Percentiles rank a stretch among this genome's conserved stretches.
phyloP scores from a whole-genome alignment of 2,797 vertebrate genomes.

The Characodon lateralis region DNA sequence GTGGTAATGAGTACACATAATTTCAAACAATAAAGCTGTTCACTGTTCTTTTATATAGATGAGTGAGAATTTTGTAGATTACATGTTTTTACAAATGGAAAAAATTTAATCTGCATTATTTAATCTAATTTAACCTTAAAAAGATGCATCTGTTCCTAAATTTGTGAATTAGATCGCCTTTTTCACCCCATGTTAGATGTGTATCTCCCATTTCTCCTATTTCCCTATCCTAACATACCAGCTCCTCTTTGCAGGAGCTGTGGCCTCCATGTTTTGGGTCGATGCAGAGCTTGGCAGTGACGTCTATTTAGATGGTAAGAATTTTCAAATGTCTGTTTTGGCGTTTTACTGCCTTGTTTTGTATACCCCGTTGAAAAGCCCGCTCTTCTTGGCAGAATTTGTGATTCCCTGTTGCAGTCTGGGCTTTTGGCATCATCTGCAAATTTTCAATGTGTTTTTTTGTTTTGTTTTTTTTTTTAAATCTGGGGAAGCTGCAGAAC shows the following conservation, averaged over 20 bases:
- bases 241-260: constrained; percentile 83
- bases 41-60: too few species aligned
- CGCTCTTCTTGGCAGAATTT: too few species aligned
- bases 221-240: not conserved
- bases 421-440: too few species aligned
- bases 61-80: too few species aligned
- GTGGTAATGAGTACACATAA: not conserved
- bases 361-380: not conserved
- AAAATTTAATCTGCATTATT: too few species aligned
- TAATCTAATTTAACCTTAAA: not conserved
- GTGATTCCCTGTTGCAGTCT: too few species aligned
- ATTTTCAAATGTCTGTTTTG: constrained; percentile 1
- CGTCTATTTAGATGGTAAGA: constrained; percentile 96
- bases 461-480: too few species aligned
- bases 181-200: not conserved
- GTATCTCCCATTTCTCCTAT: not conserved
- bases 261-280: constrained; percentile 98
- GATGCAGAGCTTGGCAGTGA: constrained; percentile 96
- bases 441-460: too few species aligned
- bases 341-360: not conserved
- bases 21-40: not conserved
- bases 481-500: too few species aligned
- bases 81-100: too few species aligned
- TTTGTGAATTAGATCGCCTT: not conserved
- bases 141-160: not conserved